phyloP scores from a whole-genome alignment of 64 coral and sea anemone species.

The Porites australiensis region DNA sequence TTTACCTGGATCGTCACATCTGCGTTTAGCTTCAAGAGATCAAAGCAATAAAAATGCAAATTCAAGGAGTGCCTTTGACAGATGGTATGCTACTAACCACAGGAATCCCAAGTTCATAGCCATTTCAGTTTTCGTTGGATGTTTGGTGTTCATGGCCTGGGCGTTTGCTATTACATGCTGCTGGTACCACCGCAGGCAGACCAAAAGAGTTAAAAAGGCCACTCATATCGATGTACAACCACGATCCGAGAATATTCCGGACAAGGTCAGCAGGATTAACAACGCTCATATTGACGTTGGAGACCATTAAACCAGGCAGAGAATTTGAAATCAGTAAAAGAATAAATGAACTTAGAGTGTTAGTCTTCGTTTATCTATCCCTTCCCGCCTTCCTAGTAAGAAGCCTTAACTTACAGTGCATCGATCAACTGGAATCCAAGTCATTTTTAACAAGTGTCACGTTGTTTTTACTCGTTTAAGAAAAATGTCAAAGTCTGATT shows the following conservation, averaged over 20 bases:
- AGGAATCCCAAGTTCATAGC: neutral
- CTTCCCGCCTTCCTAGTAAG: no score
- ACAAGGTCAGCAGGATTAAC: conserved; percentile 7
- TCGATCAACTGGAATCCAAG: no score
- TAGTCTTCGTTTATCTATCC: neutral
- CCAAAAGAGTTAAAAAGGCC: conserved; percentile 7
- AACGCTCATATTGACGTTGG: conserved; percentile 26
- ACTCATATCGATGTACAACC: conserved; percentile 12
- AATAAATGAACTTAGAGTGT: neutral
- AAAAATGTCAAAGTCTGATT: no score
- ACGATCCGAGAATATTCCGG: neutral
- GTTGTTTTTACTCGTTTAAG: no score
- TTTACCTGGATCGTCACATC: neutral
- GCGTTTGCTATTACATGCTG: neutral
- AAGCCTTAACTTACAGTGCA: no score
- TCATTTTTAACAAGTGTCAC: no score
- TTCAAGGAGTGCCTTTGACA: neutral
- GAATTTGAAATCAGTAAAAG: neutral
- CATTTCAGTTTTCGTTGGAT: conserved; percentile 16
- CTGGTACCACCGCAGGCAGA: neutral
- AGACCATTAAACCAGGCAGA: neutral
- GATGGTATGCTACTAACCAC: neutral
- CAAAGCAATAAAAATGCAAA: neutral
- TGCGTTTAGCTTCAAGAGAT: conserved; percentile 11
- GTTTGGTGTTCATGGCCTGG: conserved; percentile 1